Evolutionary conservation across 2,888 invertebrate species (phyloP), one percentile per base, ranked within the genome.

Genomic region (Acleris laterana): DNA sequence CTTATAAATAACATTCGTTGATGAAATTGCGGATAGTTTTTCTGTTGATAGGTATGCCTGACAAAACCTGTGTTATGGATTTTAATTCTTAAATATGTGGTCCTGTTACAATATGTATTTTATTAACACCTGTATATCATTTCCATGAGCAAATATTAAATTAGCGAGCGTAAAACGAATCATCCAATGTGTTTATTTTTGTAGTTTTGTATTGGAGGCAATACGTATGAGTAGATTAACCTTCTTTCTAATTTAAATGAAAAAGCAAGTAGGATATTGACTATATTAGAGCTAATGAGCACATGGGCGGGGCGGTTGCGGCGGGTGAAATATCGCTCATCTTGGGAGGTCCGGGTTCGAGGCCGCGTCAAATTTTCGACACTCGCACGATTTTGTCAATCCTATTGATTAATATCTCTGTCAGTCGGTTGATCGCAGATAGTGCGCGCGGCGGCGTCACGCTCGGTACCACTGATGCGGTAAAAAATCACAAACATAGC

Each of bases 301-400:
- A 77, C 70, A 72, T 75, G 83, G 88, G 88, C 88, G 88, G 89
- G 89, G 85, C 84, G 78, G 78, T 78, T 79, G 77, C 80, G 74
- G 80, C 78, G 81, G 82, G 85, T 90, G 90, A 92, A 88, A 89
- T 90, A 91, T 92, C 80, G 87, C 82, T 86, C 88, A 76, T 81
- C 88, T 83, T 90, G 92, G 90, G 92, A 90, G 91, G 92, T 91
- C 92, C 79, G 77, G 78, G 78, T 78, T 81, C 77, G 69, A 74
- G 74, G 75, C 82, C 79, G 81, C 84, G 82, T 85, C 88, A 86
- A 78, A 90, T 88, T 90, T 90, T 91, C 90, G 90, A 90, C 92
- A 91, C 90, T 86, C 77, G 87, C 88, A 90, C 87, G 89, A 90
- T 90, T 91, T 90, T 91, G 91, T 90, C 90, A 89, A 90, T 84